Percentiles rank a stretch among this genome's conserved stretches.
phyloP scores from a whole-genome alignment of 2,113 vertebrate genomes.

The Apodemus speciosus region DNA sequence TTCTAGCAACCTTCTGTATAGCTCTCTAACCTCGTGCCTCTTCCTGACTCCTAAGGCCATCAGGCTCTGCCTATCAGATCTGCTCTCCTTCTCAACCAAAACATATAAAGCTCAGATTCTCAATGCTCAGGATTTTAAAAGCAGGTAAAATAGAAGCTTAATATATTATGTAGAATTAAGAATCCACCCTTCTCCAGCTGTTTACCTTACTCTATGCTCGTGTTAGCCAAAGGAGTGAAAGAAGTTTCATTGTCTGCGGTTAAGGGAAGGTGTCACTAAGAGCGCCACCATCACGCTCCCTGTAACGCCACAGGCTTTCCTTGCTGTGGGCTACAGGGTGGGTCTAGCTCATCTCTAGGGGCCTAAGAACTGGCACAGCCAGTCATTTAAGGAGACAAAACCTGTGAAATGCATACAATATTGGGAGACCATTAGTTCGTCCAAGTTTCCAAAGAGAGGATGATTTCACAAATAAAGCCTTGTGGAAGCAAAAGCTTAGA shows the following conservation, averaged over 20 bases:
- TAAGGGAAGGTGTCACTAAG: not conserved
- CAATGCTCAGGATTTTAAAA: not conserved
- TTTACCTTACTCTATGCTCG: not conserved
- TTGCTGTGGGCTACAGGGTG: not conserved
- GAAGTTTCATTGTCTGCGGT: not conserved
- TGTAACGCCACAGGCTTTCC: not conserved
- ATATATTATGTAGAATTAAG: not conserved
- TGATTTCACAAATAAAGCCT: constrained; percentile 44
- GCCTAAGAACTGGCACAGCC: not conserved
- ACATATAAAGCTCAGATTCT: not conserved
- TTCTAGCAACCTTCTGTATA: not conserved
- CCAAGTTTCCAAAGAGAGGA: not conserved
- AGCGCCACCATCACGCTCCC: not conserved
- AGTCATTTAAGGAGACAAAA: not conserved
- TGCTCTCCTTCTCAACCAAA: not conserved
- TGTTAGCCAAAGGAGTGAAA: not conserved
- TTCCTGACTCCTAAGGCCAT: not conserved
- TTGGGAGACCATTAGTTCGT: not conserved
- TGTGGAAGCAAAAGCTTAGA: not conserved
- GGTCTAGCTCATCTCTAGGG: not conserved
- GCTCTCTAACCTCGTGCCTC: not conserved
- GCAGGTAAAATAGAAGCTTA: not conserved
- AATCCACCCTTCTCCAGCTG: not conserved
- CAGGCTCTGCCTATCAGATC: not conserved
- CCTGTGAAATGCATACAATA: not conserved